These are phyloP conservation scores for Plagiodera versicolora DNA, from an alignment of 2,888 invertebrate species.

Conservation along the genomic window DNA sequence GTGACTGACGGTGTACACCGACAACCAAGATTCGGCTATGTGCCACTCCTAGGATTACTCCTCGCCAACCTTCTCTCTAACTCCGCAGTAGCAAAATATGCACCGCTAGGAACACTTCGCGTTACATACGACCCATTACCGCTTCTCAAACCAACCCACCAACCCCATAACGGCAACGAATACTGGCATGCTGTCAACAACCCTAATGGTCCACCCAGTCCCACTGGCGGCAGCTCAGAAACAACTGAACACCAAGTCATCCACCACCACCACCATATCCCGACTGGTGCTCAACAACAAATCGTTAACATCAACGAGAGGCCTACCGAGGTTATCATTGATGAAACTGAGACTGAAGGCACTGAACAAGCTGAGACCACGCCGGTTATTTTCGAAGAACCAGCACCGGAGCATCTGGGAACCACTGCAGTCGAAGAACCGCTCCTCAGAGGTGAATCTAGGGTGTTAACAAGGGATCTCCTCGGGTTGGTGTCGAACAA, in stretches of 20 bases:
- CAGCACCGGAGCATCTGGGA: too few species aligned
- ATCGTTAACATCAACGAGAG: constrained; percentile 31
- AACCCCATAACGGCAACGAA: constrained; percentile 12
- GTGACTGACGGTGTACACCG: constrained; percentile 21
- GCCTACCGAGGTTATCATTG: constrained; percentile 26
- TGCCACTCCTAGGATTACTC: constrained; percentile 38
- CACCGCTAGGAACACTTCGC: constrained; percentile 29
- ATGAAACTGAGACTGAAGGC: constrained; percentile 22
- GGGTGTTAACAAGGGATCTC: constrained; percentile 1
- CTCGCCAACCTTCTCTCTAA: constrained; percentile 38
- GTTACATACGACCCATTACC: constrained; percentile 36
- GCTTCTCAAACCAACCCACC: constrained; percentile 25
- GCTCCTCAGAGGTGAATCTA: constrained; percentile 29
- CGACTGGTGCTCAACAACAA: constrained; percentile 27
- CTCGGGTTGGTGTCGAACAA: constrained; percentile 17
- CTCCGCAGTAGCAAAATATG: constrained; percentile 37
- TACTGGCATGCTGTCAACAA: constrained; percentile 35
- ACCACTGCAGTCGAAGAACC: constrained; percentile 23
- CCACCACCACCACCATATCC: constrained; percentile 30
- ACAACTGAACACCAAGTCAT: constrained; percentile 27
- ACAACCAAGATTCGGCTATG: constrained; percentile 34
- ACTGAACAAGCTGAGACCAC: constrained; percentile 19
- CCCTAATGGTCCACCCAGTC: constrained; percentile 23
- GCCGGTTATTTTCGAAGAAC: constrained; percentile 12
- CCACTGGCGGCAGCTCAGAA: constrained; percentile 9